Conservation (phyloP, 2,797 vertebrate genomes). For the Parauchenoglanis punctatus region DNA sequence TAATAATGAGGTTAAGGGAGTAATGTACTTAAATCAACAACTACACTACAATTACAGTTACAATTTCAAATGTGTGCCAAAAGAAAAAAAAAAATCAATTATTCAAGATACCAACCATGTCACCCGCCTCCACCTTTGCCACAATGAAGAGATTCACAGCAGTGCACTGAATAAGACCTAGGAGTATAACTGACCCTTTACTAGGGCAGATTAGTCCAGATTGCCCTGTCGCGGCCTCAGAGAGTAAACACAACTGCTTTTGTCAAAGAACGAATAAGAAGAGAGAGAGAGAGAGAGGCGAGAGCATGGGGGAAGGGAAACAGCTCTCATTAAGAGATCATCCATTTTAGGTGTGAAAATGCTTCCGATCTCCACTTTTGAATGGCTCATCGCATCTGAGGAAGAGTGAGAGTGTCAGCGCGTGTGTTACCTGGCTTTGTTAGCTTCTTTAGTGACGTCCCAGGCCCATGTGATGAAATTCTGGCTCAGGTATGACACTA, state of each 20-base stretch:
- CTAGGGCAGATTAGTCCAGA: slow-evolving; percentile 77
- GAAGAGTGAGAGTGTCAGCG: slow-evolving; percentile 21
- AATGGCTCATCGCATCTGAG: slow-evolving; percentile 39
- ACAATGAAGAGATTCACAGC: slow-evolving; percentile 70
- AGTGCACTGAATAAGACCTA: slow-evolving; percentile 68
- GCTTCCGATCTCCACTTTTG: slow-evolving; percentile 65
- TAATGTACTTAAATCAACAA: neutral
- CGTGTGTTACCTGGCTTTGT: slow-evolving; percentile 90
- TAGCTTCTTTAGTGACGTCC: slow-evolving; percentile 98
- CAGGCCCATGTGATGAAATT: slow-evolving; percentile 99
- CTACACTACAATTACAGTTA: neutral
- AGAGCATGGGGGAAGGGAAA: slow-evolving; percentile 59
- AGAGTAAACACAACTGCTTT: slow-evolving; percentile 79
- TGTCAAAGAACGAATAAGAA: slow-evolving; percentile 69
- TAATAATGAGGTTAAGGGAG: neutral
- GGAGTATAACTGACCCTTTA: slow-evolving; percentile 75
- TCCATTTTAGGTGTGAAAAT: slow-evolving; percentile 57
- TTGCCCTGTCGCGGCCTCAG: slow-evolving; percentile 77
- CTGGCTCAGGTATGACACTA: slow-evolving; percentile 98
- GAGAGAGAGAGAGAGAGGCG: slow-evolving; percentile 61
- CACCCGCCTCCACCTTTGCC: slow-evolving; percentile 33
- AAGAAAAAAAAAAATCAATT: neutral
- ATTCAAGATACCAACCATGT: slow-evolving; percentile 7
- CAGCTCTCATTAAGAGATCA: slow-evolving; percentile 70
- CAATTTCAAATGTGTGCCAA: neutral